Evolutionary conservation across 2,888 invertebrate genomes (phyloP), one percentile per base, ranked within the genome.

Genomic region (Laothoe populi): DNA sequence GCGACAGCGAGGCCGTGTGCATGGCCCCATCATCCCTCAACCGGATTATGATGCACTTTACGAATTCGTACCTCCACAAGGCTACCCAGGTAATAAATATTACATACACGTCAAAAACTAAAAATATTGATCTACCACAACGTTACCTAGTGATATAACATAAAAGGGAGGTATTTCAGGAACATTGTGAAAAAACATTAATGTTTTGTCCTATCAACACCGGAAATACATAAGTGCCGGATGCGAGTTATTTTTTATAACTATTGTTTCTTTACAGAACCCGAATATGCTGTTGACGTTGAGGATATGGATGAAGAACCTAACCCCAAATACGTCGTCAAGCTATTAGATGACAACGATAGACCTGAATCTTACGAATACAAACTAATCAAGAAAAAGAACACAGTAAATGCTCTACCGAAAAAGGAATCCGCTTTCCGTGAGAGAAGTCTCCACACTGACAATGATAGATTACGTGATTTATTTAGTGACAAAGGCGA

Each of bases 281-380:
- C 84, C 0, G 90, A 91, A 63, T 91, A 92, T 62, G 77, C 77
- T 5, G 76, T 84, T 35, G 90, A 90, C 44, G 73, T 87, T 5
- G 90, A 87, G 68, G 88, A 87, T 57, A 60, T 82, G n/a, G 85
- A 86, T 26, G 86, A 87, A 1, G 86, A 87, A 69, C 82, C 84
- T 1, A 71, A 77, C 49, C 79, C 86, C 4, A 88, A 90, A 68
- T 92, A 92, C 60, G 73, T 90, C 19, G 82, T 90, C 0, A 89
- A 88, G 66, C 77, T 90, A 44, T 68, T 89, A 57, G 87, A 86
- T 48, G 83, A 85, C n/a, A 85, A 86, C 44, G 91, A 92, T 66
- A 85, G 87, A 62, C 87, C 93, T 23, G 93, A 94, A 59, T 79
- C 93, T 1, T 95, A 94, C 67, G 91, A 94, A 68, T 95, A 95